Evolutionary conservation across 2,113 vertebrate genomes (phyloP).

Genomic region (Tupaia tana): DNA sequence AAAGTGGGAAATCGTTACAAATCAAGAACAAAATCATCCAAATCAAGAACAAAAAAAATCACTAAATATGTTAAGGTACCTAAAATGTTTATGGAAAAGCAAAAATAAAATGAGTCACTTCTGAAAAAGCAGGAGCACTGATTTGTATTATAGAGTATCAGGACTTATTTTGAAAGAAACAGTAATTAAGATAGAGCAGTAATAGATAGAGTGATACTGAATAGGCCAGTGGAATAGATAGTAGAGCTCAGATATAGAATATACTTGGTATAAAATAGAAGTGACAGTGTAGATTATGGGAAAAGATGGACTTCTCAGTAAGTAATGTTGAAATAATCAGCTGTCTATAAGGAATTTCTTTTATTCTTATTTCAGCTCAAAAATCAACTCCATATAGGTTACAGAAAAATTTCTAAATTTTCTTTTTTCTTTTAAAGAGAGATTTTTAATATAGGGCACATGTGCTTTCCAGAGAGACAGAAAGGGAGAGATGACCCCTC

Average conservation of each 20-base stretch:
- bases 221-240: neutral
- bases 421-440: neutral
- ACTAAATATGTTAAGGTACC: neutral
- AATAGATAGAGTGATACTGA: neutral
- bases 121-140: neutral
- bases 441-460: too few species aligned
- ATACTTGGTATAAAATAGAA: slow-evolving; percentile 18
- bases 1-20: neutral
- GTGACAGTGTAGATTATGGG: neutral
- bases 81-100: slow-evolving; percentile 26
- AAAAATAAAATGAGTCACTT: slow-evolving; percentile 18
- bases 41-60: slow-evolving; percentile 11
- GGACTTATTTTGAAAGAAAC: neutral
- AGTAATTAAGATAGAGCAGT: neutral
- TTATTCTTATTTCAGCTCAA: slow-evolving; percentile 29
- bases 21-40: neutral
- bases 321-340: neutral
- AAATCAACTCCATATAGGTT: neutral
- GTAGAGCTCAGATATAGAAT: neutral
- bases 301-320: neutral
- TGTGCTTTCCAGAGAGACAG: too few species aligned
- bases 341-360: neutral
- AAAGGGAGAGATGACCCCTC: too few species aligned
- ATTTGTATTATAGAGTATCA: neutral
- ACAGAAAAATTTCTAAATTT: slow-evolving; percentile 14